A percentile compares a stretch with the other conserved stretches of the same genome.
Evolutionary conservation across 2,888 invertebrate genomes (phyloP).

Genomic region (Malacosoma neustria): DNA sequence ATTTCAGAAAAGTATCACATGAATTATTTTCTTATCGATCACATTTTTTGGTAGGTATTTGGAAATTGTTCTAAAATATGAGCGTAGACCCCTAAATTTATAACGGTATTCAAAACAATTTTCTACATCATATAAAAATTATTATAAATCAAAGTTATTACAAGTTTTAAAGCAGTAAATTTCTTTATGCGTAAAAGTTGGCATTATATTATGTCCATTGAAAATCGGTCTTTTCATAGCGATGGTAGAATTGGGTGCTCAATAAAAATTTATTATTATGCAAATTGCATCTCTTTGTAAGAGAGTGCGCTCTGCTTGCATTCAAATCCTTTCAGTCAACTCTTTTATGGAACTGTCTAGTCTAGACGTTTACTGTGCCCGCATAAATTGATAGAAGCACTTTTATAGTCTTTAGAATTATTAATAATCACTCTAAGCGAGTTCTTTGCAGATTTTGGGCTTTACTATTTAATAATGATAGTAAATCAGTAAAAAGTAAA

Average conservation of each 20-base stretch:
- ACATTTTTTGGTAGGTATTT: too few relatives aligned
- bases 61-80: too few relatives aligned
- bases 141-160: too few relatives aligned
- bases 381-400: conserved; percentile 10
- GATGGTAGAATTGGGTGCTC: conserved; percentile 35
- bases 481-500: too few relatives aligned
- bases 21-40: too few relatives aligned
- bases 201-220: conserved; percentile 25
- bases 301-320: conserved; percentile 34
- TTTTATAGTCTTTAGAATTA: conserved; percentile 2
- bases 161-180: not conserved
- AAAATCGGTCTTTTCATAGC: conserved; percentile 35
- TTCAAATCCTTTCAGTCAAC: conserved; percentile 38
- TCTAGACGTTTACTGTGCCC: conserved; percentile 15
- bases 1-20: too few relatives aligned
- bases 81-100: too few relatives aligned
- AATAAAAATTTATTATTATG: conserved; percentile 65
- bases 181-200: not conserved
- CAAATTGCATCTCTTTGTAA: conserved; percentile 60
- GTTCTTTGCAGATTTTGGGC: not conserved
- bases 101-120: too few relatives aligned
- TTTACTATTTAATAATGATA: too few relatives aligned
- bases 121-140: too few relatives aligned
- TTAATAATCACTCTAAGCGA: not conserved
- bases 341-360: conserved; percentile 21